Conservation (phyloP, 2,797 vertebrate species). For the Basileuterus tristriatus region DNA sequence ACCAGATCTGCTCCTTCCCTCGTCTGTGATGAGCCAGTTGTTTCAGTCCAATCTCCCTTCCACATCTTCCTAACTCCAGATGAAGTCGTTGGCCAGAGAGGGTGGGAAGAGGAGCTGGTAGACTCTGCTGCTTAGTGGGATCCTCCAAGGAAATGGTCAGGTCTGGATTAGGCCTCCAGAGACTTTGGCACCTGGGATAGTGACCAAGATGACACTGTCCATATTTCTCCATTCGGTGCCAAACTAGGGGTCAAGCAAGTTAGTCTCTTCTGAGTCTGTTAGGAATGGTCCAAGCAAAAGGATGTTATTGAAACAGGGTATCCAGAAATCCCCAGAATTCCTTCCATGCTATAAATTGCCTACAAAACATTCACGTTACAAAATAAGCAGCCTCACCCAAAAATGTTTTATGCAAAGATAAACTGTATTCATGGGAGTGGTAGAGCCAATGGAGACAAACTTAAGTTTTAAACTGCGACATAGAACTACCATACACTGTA, state of each 20-base stretch:
- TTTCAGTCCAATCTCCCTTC: background rate
- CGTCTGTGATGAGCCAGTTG: background rate
- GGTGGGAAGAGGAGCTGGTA: background rate
- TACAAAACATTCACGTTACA: background rate
- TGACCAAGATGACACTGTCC: accelerated
- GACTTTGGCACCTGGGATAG: background rate
- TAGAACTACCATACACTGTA: too few relatives aligned
- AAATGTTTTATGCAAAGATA: background rate
- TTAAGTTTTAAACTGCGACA: background rate
- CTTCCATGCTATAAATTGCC: background rate
- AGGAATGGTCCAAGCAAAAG: background rate
- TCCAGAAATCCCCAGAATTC: background rate
- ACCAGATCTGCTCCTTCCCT: background rate
- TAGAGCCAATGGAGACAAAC: background rate
- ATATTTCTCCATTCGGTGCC: background rate
- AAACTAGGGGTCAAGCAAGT: background rate
- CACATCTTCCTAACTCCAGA: background rate
- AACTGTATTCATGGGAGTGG: accelerated
- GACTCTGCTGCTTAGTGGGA: accelerated
- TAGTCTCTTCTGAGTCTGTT: background rate
- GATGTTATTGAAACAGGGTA: background rate
- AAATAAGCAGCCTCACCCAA: background rate
- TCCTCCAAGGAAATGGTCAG: background rate
- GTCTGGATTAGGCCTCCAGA: background rate
- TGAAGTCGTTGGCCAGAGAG: background rate